Base-by-base conservation (phyloP, 2,888 invertebrate genomes). In the Dioctria rufipes region DNA sequence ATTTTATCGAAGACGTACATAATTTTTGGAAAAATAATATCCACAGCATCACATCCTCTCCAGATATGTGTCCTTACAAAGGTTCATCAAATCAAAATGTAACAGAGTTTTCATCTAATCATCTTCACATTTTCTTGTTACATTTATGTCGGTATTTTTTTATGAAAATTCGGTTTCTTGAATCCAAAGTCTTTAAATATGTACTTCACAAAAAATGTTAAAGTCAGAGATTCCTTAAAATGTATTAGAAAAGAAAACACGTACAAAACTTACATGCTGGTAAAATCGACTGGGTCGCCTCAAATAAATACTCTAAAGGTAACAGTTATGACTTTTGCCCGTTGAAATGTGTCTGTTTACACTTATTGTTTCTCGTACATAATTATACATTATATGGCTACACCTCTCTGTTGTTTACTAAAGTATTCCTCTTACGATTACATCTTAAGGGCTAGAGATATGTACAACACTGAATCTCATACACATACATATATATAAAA, bases 161-260 rank as follows among this genome's bases (percentile, higher is more conserved):
- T 77, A 77, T 77, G 61, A 63, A 77, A 77, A 77, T 77, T 77
- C 77, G 77, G 77, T 77, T 77, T 77, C 40, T 77, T 61, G 77
- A 77, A 77, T 77, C 46, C 60, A 13, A 69, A 77, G 77, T 77
- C 77, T 77, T 77, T 77, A 49, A 49, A 63, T 77, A 25, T 25
- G 25, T 25, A 63, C n/a, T 63, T 77, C 46, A 60, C 61, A 63
- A 77, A 73, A 51, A 77, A 77, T 77, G 46, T 61, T 73, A 73
- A 39, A 71, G 73, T 73, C 51, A 73, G 54, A 60, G 58, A 40
- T 58, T 40, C 51, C 71, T 73, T 73, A 73, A 60, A 73, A 58
- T 37, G n/a, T 73, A 73, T 58, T 73, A 73, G 63, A 77, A 77
- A 77, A 77, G 63, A 77, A 77, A 77, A 77, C 63, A 77, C 77